These are phyloP conservation scores for Aptenodytes forsteri DNA, from an alignment of 2,113 vertebrate genomes.

Conservation along the genomic window DNA sequence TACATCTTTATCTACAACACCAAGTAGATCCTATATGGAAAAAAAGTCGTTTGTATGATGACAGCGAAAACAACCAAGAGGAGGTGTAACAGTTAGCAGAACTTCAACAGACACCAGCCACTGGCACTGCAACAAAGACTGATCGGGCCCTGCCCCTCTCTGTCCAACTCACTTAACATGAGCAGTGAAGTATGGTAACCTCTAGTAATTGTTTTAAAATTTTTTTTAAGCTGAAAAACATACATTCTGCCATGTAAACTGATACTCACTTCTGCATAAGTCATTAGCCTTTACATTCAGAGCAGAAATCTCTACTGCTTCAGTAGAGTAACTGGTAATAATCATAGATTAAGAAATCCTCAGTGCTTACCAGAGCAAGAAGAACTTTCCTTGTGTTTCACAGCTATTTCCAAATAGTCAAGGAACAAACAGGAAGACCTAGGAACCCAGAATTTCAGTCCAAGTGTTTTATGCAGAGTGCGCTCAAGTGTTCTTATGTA, in stretches of 20 bases:
- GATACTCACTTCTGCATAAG: not conserved
- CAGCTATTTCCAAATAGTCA: not conserved
- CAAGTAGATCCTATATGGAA: not conserved
- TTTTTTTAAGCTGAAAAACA: not conserved
- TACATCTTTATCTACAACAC: not conserved
- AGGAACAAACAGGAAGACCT: not conserved
- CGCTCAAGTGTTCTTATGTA: not conserved
- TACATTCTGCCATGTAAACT: not conserved
- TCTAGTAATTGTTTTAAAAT: not conserved
- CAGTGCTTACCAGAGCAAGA: not conserved
- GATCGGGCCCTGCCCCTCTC: not conserved
- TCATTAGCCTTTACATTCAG: not conserved
- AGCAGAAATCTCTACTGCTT: not conserved
- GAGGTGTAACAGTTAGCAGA: not conserved
- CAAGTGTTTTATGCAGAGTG: not conserved
- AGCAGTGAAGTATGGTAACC: not conserved
- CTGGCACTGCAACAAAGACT: not conserved
- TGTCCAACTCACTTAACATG: not conserved
- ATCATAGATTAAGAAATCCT: not conserved
- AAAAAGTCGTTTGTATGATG: not conserved
- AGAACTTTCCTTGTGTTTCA: not conserved
- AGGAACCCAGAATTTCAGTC: not conserved
- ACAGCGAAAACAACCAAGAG: not conserved
- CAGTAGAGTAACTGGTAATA: not conserved
- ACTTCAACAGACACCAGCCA: not conserved